Base-by-base conservation (phyloP, 1,140 invertebrate genomes). In the Polypedilum pembai region DNA sequence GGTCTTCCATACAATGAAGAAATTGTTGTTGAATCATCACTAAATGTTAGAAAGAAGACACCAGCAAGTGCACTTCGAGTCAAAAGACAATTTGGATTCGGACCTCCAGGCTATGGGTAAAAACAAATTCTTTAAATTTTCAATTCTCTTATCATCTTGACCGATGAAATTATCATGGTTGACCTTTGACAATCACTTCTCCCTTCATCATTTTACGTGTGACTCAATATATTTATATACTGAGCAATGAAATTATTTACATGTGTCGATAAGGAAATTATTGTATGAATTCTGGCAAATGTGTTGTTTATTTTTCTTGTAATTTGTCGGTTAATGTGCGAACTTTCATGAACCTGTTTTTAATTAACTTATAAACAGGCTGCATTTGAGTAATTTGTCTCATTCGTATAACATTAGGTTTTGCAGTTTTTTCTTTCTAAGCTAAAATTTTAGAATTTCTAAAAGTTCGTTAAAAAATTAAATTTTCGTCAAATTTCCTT, bases 1-100 rank as follows among this genome's bases (percentile, higher is more conserved):
- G 65, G 65, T 1, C 17, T 69, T 18, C 65, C 65, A 21, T 69
- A 69, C 12, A 69, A 69, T 69, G 65, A 69, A 20, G 65, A 69
- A 69, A 69, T 69, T 69, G 20, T 69, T 20, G 65, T 69, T 0
- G 15, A 69, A 7, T 69, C 65, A 20, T 21, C 65, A 21, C 12
- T 69, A 21, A 69, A 69, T 21, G 7, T 69, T 18, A 69, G 65
- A 69, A 18, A 18, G n/a, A 69, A 69, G 10, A 3, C 65, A 69
- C 65, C 17, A 21, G 18, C 5, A 1, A 33, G 24, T 33, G 24
- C 24, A 33, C 24, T 18, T 69, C 65, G 65, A 7, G n/a, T 18
- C 3, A 69, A 69, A 18, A 18, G 65, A 20, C 65, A 69, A 69
- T 69, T 69, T 8, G 65, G 45, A 17, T 56, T 33, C 5, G 24